phyloP scores from a whole-genome alignment of 2,888 invertebrate genomes.

The Frankliniella fusca region DNA sequence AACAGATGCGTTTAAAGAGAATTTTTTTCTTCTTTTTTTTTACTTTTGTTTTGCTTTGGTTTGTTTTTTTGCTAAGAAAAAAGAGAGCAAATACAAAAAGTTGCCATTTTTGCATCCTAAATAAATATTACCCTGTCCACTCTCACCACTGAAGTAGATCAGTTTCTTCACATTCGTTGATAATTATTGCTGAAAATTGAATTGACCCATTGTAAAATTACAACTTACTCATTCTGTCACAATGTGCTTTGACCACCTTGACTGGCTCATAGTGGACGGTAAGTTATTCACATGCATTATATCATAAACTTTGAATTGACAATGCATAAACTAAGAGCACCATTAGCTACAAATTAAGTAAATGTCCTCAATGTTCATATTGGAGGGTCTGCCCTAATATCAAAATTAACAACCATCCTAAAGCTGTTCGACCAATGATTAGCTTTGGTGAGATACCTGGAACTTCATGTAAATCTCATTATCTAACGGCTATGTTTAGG shows the following conservation, averaged over 20 bases:
- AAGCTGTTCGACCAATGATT: background rate
- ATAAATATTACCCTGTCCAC: constrained; percentile 21
- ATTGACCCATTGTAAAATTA: background rate
- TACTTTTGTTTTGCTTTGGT: background rate
- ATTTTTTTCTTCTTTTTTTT: background rate
- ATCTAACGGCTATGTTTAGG: no score
- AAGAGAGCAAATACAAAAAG: background rate
- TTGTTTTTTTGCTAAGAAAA: background rate
- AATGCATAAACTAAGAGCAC: background rate
- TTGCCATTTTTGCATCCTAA: background rate
- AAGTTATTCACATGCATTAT: background rate
- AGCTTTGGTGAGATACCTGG: background rate
- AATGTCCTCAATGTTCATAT: background rate
- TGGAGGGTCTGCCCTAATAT: background rate
- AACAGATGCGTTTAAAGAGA: background rate
- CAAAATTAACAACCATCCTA: no score
- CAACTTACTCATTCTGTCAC: background rate
- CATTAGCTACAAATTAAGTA: background rate
- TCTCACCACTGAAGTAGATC: constrained; percentile 1
- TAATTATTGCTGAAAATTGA: background rate
- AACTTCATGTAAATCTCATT: background rate
- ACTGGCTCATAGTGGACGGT: constrained; percentile 1
- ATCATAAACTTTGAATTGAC: background rate
- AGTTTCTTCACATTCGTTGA: background rate
- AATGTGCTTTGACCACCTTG: background rate